Percentiles rank a stretch among this genome's conserved stretches.
Conservation (phyloP, 2,888 invertebrate species). For the Oegoconia quadripuncta region DNA sequence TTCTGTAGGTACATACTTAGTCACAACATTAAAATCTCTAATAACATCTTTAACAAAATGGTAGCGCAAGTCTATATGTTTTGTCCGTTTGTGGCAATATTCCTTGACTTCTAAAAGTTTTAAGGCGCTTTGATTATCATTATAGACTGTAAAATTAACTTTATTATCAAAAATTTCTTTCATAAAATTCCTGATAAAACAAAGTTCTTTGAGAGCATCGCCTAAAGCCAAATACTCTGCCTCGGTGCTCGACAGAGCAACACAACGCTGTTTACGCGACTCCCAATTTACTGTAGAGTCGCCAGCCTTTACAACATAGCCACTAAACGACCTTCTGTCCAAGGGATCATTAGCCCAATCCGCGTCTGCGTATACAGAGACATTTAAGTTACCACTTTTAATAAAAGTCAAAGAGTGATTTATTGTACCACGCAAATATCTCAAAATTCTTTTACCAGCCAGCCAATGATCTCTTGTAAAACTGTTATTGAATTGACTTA, state of each 20-base stretch:
- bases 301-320: conserved; percentile 1
- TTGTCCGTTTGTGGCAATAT: conserved; percentile 15
- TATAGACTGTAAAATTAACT: neutral
- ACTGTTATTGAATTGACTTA: neutral
- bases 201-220: conserved; percentile 17
- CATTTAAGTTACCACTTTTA: neutral
- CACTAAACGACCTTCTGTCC: conserved; percentile 3
- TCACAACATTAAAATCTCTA: neutral
- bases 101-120: conserved; percentile 11
- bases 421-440: conserved; percentile 6
- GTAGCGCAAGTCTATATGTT: conserved; percentile 17
- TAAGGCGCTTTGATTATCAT: conserved; percentile 17
- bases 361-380: conserved; percentile 1
- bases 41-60: conserved; percentile 14
- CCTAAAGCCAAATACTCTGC: too few species aligned
- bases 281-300: conserved; percentile 23
- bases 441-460: conserved; percentile 3
- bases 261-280: conserved; percentile 18
- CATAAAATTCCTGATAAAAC: conserved; percentile 5
- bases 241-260: conserved; percentile 19
- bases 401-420: neutral
- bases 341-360: conserved; percentile 4
- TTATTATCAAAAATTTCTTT: neutral
- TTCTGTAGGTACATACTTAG: neutral
- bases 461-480: conserved; percentile 2